A percentile compares a stretch with the other conserved stretches of the same genome.
Conservation (phyloP, 2,888 invertebrate genomes). For the Eupithecia centaureata region DNA sequence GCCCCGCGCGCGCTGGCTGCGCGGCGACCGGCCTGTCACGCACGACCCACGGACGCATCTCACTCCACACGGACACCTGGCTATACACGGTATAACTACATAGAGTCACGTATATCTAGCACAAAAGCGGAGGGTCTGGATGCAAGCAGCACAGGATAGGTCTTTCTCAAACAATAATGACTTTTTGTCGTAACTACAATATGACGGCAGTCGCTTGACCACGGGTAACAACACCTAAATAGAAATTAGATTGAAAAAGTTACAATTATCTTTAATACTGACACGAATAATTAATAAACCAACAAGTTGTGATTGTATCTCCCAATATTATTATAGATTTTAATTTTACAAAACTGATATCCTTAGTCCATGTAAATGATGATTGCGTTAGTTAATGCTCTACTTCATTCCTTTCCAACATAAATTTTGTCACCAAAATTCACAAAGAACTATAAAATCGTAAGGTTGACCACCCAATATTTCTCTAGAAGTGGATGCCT, state of each 20-base stretch:
- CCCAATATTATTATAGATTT: too few species aligned
- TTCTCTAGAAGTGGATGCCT: constrained; percentile 86
- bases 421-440: too few species aligned
- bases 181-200: too few species aligned
- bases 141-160: neutral
- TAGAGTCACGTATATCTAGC: neutral
- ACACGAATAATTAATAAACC: too few species aligned
- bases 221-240: too few species aligned
- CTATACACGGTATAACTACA: constrained; percentile 85
- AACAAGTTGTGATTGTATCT: too few species aligned
- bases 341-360: too few species aligned
- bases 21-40: constrained; percentile 87
- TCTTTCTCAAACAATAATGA: neutral
- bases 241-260: too few species aligned
- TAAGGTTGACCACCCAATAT: neutral
- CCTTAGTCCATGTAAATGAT: too few species aligned
- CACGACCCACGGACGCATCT: constrained; percentile 89
- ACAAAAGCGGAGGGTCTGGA: too few species aligned
- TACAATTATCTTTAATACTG: too few species aligned
- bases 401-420: neutral
- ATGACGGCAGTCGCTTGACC: too few species aligned
- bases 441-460: neutral
- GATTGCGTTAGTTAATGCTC: neutral
- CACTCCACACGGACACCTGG: constrained; percentile 88
- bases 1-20: constrained; percentile 90